These are phyloP conservation scores for Tigriopus californicus DNA, from an alignment of 2,888 invertebrate species.

Conservation along the genomic window DNA sequence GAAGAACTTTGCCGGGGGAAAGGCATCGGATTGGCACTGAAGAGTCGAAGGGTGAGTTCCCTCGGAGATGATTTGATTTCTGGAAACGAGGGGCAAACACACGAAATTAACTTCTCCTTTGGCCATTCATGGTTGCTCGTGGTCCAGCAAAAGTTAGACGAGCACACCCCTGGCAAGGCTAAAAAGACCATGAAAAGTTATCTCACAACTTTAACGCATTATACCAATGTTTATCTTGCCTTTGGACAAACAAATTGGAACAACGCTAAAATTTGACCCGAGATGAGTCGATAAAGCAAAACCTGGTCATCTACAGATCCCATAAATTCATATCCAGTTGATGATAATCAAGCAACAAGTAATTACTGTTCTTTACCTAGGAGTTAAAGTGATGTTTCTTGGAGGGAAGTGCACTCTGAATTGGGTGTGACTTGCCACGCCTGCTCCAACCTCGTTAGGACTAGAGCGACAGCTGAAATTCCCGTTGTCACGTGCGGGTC, in stretches of 20 bases:
- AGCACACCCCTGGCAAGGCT: too few relatives aligned
- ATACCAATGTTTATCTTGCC: too few relatives aligned
- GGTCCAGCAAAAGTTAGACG: too few relatives aligned
- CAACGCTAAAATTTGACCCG: background rate
- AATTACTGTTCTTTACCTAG: background rate
- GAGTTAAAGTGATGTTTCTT: background rate
- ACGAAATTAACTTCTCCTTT: too few relatives aligned
- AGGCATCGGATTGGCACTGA: constrained; percentile 1
- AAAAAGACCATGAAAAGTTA: too few relatives aligned
- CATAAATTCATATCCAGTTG: too few relatives aligned
- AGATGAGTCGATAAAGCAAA: background rate
- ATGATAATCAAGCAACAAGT: too few relatives aligned
- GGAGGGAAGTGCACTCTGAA: background rate
- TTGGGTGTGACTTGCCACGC: background rate
- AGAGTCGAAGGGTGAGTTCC: background rate
- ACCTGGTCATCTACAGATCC: background rate
- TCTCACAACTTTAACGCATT: too few relatives aligned
- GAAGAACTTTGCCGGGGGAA: background rate
- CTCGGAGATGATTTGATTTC: background rate
- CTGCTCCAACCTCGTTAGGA: background rate
- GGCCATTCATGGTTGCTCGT: too few relatives aligned
- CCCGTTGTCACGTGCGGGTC: too few relatives aligned
- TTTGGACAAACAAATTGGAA: too few relatives aligned
- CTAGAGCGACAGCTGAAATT: background rate
- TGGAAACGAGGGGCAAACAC: background rate